Base-by-base conservation (phyloP, 2,113 vertebrate species). In the Deroptyus accipitrinus region DNA sequence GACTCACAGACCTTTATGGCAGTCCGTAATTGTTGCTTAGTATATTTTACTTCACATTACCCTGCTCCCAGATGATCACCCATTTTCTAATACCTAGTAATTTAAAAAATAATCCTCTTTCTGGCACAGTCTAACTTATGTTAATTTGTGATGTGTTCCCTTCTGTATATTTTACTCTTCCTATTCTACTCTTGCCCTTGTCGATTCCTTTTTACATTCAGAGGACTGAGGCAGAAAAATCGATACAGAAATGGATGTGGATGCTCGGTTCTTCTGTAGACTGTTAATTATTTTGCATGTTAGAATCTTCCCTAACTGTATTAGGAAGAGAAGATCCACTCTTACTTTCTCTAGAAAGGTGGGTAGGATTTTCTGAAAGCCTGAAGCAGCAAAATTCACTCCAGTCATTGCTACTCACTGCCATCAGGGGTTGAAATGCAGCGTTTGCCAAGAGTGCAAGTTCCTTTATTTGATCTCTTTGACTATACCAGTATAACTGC, bases 401-500 rank as follows among this genome's bases (percentile, higher is more conserved):
- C 52, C 42, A 64, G 0, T 68, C 54, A 46, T 42, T 73, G 33
- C 68, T 83, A 39, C 66, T 84, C 39, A 22, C 22, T 64, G 37
- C 30, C 66, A 85, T 73, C 68, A 95, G 55, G 62, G 23, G 54
- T 19, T 97, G 95, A 96, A 96, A 97, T 79, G 44, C 63, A 94
- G 55, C 82, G 69, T 91, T 88, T 88, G 85, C 48, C 84, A 94
- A 73, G 92, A 95, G 46, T 74, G 86, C 48, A 96, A 83, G 94
- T 95, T 73, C 55, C 49, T 95, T 86, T 81, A 88, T 96, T 96
- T 92, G 74, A 86, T 86, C 46, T 83, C 55, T 64, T 85, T 93
- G 61, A 97, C 90, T 85, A 88, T 91, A 94, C 66, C 41, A 92
- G 48, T 77, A 74, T 85, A 96, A 93, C 94, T 96, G 93, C 55